phyloP scores from a whole-genome alignment of 2,113 vertebrate species.

The Lucifuga dentata region DNA sequence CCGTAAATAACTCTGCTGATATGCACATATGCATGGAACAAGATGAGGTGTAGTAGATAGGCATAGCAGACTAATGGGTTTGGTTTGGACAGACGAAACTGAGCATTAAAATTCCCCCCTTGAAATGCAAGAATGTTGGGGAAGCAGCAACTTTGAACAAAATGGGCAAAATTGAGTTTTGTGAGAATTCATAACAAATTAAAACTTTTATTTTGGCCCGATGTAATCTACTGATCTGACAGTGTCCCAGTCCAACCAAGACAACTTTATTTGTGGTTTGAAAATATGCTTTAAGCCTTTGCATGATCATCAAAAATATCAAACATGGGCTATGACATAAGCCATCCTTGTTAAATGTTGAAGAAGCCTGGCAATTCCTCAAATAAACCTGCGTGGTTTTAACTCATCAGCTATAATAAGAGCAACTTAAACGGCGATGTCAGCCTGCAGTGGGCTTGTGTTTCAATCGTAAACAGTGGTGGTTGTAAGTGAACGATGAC shows the following conservation, averaged over 20 bases:
- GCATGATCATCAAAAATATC: not conserved
- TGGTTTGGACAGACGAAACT: slow-evolving; percentile 49
- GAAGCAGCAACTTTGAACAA: slow-evolving; percentile 26
- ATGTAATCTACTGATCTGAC: slow-evolving; percentile 34
- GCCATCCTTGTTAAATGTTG: not conserved
- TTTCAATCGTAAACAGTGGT: slow-evolving; percentile 34
- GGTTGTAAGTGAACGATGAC: slow-evolving; percentile 52
- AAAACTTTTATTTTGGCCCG: not conserved
- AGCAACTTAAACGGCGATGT: slow-evolving; percentile 29
- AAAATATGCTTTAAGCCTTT: slow-evolving; percentile 8
- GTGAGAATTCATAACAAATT: slow-evolving; percentile 22
- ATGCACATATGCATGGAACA: slow-evolving; percentile 61
- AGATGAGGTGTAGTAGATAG: slow-evolving; percentile 41
- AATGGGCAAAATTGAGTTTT: slow-evolving; percentile 3
- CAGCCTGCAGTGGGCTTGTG: slow-evolving; percentile 42
- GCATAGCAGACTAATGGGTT: slow-evolving; percentile 47
- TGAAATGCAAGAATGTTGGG: slow-evolving; percentile 60
- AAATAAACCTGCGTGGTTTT: slow-evolving; percentile 2
- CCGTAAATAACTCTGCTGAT: slow-evolving; percentile 72
- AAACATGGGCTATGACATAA: not conserved
- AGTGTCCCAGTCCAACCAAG: slow-evolving; percentile 13
- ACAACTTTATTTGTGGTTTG: slow-evolving; percentile 5
- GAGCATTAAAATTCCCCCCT: slow-evolving; percentile 30
- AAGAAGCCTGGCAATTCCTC: too few relatives aligned
- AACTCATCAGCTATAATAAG: slow-evolving; percentile 30